Evolutionary conservation across 2,113 vertebrate species (phyloP), one percentile per base, ranked within the genome.

Genomic region (Sturnira hondurensis): DNA sequence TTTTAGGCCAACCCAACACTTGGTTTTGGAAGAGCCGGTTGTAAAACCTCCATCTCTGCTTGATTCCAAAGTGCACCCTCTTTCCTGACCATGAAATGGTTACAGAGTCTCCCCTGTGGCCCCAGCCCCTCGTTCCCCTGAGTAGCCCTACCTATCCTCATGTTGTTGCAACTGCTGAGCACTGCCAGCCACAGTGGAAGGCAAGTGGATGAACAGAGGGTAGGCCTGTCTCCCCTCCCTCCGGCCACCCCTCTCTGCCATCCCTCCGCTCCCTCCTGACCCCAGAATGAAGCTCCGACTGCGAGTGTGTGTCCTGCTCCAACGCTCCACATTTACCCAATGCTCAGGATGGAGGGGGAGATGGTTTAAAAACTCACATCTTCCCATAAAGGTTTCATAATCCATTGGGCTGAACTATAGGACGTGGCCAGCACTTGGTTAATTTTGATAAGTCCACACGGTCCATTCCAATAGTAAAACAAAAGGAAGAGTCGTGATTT

Each of bases 241-340:
- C 70, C 11, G 6, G 9, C 3, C 28, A 0, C 13, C 24, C 26
- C 54, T 26, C 45, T 58, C 9, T 19, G 2, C 41, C 20, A 14
- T 28, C 17, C 31, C 33, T 14, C 7, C 16, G 3, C 22, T 78
- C 56, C 6, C 19, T 36, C 38, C 33, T 56, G 54, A 50, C 33
- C 10, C 0, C 19, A 3, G 33, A 4, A 28, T 4, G n/a, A 33
- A 4, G 0, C 10, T 7, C 14, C 17, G 52, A 20, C 2, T 0
- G 16, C 2, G 15, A 28, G 13, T 5, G 11, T 7, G 26, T 7
- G 0, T 68, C 38, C 28, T 73, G 19, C 61, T 14, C 1, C 33
- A 7, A 8, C 2, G 12, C 20, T 63, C 22, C 6, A n/a, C 22
- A 22, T 2, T 85, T 20, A 20, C 43, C 41, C 12, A 31, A 0